Conservation (phyloP, 2,888 invertebrate genomes). For the Acheta domesticus region DNA sequence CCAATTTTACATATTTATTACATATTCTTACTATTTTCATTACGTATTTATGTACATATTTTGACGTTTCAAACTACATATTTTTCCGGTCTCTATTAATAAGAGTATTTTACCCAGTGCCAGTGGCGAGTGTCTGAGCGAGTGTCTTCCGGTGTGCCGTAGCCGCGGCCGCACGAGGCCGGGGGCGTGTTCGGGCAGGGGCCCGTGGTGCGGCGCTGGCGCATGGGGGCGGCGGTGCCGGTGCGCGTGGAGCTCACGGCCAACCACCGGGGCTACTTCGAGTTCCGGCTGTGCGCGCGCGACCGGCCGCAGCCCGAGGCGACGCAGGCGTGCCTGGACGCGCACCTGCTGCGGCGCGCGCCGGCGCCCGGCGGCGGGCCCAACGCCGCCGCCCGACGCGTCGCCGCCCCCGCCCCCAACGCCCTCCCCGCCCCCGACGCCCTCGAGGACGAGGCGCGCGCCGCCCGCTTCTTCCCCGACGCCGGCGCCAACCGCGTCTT, state of each 20-base stretch:
- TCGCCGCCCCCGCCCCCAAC: background rate
- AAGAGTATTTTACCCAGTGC: too few relatives aligned
- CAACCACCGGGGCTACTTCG: slow-evolving; percentile 81
- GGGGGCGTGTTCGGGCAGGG: slow-evolving; percentile 82
- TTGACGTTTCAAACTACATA: too few relatives aligned
- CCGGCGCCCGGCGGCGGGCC: slow-evolving; percentile 44
- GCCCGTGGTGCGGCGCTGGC: slow-evolving; percentile 75
- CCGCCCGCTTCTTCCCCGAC: slow-evolving; percentile 26
- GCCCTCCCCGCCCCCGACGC: background rate
- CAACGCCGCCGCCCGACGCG: background rate
- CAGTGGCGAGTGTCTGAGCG: too few relatives aligned
- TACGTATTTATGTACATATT: too few relatives aligned
- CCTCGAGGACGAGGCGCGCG: slow-evolving; percentile 11
- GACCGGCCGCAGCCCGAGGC: slow-evolving; percentile 43
- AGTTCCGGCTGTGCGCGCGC: slow-evolving; percentile 77
- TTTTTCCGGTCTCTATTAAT: too few relatives aligned
- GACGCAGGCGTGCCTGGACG: slow-evolving; percentile 48
- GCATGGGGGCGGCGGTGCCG: slow-evolving; percentile 62
- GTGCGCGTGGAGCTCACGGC: slow-evolving; percentile 83
- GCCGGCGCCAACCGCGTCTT: slow-evolving; percentile 69
- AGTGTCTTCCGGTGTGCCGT: slow-evolving; percentile 23
- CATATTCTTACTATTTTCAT: too few relatives aligned
- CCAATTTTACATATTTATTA: too few relatives aligned
- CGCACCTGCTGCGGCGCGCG: background rate
- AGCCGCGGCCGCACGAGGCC: slow-evolving; percentile 74